Percentiles rank a stretch among this genome's conserved stretches.
Evolutionary conservation across 2,888 invertebrate species (phyloP).

Genomic region (Bursaphelenchus okinawaensis): DNA sequence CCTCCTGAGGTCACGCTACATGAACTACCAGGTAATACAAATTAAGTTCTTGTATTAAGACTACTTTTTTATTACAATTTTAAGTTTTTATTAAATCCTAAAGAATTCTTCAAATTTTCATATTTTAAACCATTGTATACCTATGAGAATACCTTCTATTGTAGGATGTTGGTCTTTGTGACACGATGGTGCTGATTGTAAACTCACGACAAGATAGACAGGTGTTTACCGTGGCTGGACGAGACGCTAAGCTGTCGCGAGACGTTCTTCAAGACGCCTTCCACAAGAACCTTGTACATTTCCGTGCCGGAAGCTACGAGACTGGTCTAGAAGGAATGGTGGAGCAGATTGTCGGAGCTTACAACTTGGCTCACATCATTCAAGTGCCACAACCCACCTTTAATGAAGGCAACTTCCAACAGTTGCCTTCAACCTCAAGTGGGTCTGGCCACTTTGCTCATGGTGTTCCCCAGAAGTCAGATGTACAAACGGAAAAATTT

Average conservation of each 20-base stretch:
- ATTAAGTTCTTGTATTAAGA: slow-evolving; percentile 9
- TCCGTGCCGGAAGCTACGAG: slow-evolving; percentile 25
- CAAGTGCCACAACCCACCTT: slow-evolving; percentile 43
- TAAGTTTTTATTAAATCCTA: background rate
- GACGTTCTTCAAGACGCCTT: slow-evolving; percentile 53
- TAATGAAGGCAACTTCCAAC: slow-evolving; percentile 11
- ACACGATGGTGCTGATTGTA: slow-evolving; percentile 53
- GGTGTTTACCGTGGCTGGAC: slow-evolving; percentile 55
- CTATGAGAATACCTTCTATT: too few species aligned
- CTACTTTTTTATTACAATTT: background rate
- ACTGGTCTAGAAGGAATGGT: slow-evolving; percentile 44
- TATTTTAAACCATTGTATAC: background rate
- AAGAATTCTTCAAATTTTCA: background rate
- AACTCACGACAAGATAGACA: slow-evolving; percentile 54
- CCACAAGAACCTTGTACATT: slow-evolving; percentile 50
- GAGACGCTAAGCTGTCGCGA: slow-evolving; percentile 51
- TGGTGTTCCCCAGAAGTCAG: slow-evolving; percentile 33
- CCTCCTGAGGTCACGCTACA: slow-evolving; percentile 44
- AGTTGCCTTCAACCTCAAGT: background rate
- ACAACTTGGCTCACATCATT: slow-evolving; percentile 52
- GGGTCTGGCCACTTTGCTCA: slow-evolving; percentile 23
- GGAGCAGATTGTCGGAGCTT: slow-evolving; percentile 54
- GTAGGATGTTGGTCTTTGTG: slow-evolving; percentile 51
- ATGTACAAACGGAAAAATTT: slow-evolving; percentile 25
- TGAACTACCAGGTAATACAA: slow-evolving; percentile 48